Conservation (phyloP, 2,113 vertebrate genomes). For the Pterocles orientalis region DNA sequence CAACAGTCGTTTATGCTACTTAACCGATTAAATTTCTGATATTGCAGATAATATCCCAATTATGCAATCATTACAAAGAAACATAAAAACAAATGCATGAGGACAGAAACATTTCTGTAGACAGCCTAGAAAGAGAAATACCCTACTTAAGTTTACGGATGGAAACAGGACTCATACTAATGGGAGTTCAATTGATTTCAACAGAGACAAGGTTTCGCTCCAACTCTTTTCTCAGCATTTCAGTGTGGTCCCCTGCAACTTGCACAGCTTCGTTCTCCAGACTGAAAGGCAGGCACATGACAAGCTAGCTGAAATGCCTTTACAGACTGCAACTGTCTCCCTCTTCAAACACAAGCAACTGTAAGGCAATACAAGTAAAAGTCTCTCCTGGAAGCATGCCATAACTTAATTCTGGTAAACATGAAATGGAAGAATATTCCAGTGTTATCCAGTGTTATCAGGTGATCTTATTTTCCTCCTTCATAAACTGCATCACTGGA, state of each 20-base stretch:
- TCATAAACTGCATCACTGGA: background rate
- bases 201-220: background rate
- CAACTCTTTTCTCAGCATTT: background rate
- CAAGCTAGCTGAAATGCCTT: background rate
- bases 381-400: background rate
- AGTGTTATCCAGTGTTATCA: background rate
- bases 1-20: conserved; percentile 9
- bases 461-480: background rate
- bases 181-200: conserved; percentile 19
- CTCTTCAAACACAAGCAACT: background rate
- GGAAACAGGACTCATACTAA: background rate
- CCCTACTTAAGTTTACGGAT: conserved; percentile 21
- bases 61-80: background rate
- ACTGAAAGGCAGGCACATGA: background rate
- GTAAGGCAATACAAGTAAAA: background rate
- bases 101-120: conserved; percentile 7
- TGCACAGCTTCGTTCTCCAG: background rate
- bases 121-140: conserved; percentile 20
- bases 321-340: background rate
- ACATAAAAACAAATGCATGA: conserved; percentile 11
- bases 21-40: conserved; percentile 12
- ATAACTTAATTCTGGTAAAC: background rate
- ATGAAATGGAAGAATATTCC: background rate
- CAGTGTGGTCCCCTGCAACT: background rate
- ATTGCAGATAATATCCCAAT: conserved; percentile 20